Base-by-base conservation (phyloP, 2,113 vertebrate genomes). In the Promerops cafer region DNA sequence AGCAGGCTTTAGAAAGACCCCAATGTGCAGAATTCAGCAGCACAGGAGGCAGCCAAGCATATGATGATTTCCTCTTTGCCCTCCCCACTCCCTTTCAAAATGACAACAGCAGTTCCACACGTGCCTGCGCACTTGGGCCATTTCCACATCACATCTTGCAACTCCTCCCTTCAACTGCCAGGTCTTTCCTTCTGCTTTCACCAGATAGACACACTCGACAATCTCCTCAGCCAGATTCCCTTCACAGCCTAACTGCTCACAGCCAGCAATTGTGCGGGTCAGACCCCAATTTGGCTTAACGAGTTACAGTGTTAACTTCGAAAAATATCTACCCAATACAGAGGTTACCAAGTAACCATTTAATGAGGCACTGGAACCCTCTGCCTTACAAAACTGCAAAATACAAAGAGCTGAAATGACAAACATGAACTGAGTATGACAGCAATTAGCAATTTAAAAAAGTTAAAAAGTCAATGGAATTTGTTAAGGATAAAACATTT, bases 371-470 rank as follows among this genome's bases (percentile, higher is more conserved):
- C 40, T 33, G 27, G 26, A 24, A 88, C 30, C 12, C 54, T 72
- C 64, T 16, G 28, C 30, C 3, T 64, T 81, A 83, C 16, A 42
- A 39, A 76, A 53, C 28, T 7, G 61, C 40, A 40, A 26, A n/a
- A 49, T 1, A 33, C 0, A 0, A 61, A 74, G 77, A 44, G 13
- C 7, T 47, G 52, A 75, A 81, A 15, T 3, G 7, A 30, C 35
- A 68, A 71, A 65, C 5, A 2, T 2, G 4, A 82, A 53, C 4
- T 8, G 70, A 76, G n/a, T 22, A 50, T 10, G 22, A 42, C 0
- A 23, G 6, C 19, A 72, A 65, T 13, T 18, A 8, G 10, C 12
- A 47, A 56, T 31, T 39, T 0, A 71, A 59, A 33, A 35, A 12
- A 20, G 39, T 4, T 9, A 2, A 8, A 1, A 65, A 20, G 18